phyloP scores from a whole-genome alignment of 1,140 invertebrate species.

The Trissolcus basalis region DNA sequence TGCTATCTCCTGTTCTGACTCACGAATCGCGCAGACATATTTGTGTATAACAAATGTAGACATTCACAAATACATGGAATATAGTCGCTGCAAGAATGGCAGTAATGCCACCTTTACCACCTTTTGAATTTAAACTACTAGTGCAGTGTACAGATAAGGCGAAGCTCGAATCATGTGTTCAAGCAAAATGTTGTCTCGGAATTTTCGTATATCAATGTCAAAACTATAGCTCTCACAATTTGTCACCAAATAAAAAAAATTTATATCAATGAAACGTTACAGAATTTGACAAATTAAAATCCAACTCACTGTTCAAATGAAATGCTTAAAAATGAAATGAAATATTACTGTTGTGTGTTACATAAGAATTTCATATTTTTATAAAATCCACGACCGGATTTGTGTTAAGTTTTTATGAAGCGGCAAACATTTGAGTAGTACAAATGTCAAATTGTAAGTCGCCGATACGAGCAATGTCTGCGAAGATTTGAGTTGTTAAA shows the following conservation, averaged over 20 bases:
- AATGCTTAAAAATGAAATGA: not conserved
- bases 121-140: conserved; percentile 52
- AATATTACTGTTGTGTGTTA: too few species aligned
- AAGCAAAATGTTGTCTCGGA: conserved; percentile 28
- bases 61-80: conserved; percentile 16
- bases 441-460: too few species aligned
- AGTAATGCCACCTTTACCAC: conserved; percentile 22
- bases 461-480: too few species aligned
- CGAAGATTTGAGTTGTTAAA: too few species aligned
- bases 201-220: conserved; percentile 35
- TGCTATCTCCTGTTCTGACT: conserved; percentile 34
- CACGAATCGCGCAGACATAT: conserved; percentile 32
- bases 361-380: too few species aligned
- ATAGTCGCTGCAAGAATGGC: conserved; percentile 4
- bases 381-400: too few species aligned
- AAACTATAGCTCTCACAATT: conserved; percentile 16
- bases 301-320: too few species aligned
- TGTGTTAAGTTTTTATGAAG: too few species aligned
- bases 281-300: too few species aligned
- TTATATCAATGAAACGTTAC: too few species aligned
- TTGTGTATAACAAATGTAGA: conserved; percentile 32
- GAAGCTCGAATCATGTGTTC: conserved; percentile 39
- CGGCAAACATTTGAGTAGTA: too few species aligned
- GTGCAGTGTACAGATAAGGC: conserved; percentile 38
- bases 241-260: not conserved